Percentiles rank a stretch among this genome's conserved stretches.
phyloP scores from a whole-genome alignment of 2,113 vertebrate species.

The Stegastes partitus region DNA sequence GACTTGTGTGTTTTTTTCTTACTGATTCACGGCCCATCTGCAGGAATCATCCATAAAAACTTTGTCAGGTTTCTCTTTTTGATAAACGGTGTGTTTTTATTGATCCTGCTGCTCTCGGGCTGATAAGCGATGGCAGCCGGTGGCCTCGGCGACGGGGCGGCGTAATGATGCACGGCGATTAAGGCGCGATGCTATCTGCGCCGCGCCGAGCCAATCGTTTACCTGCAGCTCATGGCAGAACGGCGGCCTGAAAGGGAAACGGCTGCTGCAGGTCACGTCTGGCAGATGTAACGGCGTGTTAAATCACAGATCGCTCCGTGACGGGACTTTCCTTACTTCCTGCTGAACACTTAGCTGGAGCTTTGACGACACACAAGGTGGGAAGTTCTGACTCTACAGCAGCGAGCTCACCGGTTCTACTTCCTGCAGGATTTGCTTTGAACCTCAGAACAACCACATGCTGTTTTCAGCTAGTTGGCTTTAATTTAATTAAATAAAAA shows the following conservation, averaged over 20 bases:
- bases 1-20: constrained; percentile 21
- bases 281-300: not conserved
- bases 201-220: not conserved
- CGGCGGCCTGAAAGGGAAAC: not conserved
- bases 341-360: not conserved
- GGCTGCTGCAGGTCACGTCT: not conserved
- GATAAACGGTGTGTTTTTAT: constrained; percentile 40
- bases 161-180: constrained; percentile 31
- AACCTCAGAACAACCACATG: too few species aligned
- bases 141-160: constrained; percentile 1
- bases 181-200: constrained; percentile 28
- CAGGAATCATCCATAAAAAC: constrained; percentile 19
- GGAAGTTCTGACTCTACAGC: too few species aligned
- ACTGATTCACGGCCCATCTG: constrained; percentile 11
- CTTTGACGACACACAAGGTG: too few species aligned
- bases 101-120: constrained; percentile 2
- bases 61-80: constrained; percentile 18
- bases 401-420: too few species aligned
- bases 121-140: constrained; percentile 28
- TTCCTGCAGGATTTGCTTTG: too few species aligned
- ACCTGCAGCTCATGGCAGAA: not conserved
- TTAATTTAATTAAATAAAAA: too few species aligned
- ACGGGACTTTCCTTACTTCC: not conserved
- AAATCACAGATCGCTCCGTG: not conserved
- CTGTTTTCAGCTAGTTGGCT: too few species aligned